Percentiles rank a stretch among this genome's conserved stretches.
These are phyloP conservation scores for Aleadryas rufinucha DNA, from an alignment of 2,113 vertebrate species.

Conservation along the genomic window DNA sequence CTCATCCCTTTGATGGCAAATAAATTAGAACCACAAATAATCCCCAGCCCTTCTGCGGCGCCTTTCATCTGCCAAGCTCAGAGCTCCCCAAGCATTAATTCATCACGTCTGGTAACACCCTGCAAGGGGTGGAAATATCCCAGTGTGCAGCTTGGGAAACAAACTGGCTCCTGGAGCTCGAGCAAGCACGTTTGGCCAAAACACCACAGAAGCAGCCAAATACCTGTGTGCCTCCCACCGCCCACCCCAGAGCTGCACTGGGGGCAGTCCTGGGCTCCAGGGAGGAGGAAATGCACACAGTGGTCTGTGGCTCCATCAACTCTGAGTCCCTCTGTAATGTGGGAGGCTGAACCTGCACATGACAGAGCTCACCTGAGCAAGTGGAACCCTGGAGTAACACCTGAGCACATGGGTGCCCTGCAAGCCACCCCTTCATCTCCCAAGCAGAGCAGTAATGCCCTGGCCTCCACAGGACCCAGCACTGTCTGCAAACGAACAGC, in stretches of 20 bases:
- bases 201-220: rapidly evolving
- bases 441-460: background rate
- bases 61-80: slow-evolving; percentile 39
- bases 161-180: background rate
- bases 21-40: slow-evolving; percentile 48
- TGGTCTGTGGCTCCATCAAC: background rate
- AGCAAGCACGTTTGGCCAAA: background rate
- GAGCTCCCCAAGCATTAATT: background rate
- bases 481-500: background rate
- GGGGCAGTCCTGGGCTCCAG: background rate
- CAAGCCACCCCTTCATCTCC: rapidly evolving
- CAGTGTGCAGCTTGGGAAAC: background rate
- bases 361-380: background rate
- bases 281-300: background rate
- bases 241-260: background rate
- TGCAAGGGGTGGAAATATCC: background rate
- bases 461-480: background rate
- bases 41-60: background rate
- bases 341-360: background rate
- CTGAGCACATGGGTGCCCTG: background rate
- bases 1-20: slow-evolving; percentile 51
- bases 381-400: background rate
- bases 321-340: background rate
- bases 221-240: rapidly evolving
- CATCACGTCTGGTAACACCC: background rate